Evolutionary conservation across 2,888 invertebrate species (phyloP).

Genomic region (Tholera decimalis): DNA sequence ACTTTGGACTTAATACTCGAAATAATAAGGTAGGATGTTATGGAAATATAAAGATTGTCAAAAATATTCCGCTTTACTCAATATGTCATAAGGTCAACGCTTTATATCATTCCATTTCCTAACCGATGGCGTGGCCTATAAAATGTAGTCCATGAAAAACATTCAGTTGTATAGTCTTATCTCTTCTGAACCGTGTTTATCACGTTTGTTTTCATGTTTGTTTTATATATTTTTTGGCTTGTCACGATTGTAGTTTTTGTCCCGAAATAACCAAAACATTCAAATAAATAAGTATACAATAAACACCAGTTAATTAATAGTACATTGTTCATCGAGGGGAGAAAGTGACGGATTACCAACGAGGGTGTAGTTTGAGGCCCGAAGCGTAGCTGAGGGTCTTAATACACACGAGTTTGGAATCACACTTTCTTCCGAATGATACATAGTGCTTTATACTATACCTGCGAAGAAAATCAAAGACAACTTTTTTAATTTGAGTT

Average conservation of each 20-base stretch:
- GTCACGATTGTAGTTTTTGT: not conserved
- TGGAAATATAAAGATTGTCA: constrained; percentile 1
- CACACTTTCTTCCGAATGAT: too few relatives aligned
- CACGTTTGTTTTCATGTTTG: constrained; percentile 47
- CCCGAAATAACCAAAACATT: not conserved
- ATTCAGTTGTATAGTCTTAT: constrained; percentile 40
- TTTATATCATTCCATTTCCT: constrained; percentile 39
- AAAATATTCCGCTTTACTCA: constrained; percentile 27
- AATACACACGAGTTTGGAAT: too few relatives aligned
- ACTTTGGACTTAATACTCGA: constrained; percentile 5
- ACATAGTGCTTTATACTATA: too few relatives aligned
- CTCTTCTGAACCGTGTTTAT: constrained; percentile 32
- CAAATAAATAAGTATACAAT: not conserved
- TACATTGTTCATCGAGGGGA: too few relatives aligned
- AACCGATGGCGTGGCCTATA: constrained; percentile 43
- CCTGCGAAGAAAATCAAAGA: too few relatives aligned
- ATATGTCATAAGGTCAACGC: constrained; percentile 47
- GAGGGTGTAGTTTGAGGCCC: too few relatives aligned
- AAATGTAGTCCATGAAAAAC: constrained; percentile 49
- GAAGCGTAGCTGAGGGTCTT: too few relatives aligned
- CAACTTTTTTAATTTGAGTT: too few relatives aligned
- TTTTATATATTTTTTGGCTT: constrained; percentile 6
- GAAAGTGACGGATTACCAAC: too few relatives aligned
- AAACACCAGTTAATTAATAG: not conserved
- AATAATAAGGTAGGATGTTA: not conserved